Evolutionary conservation across 2,888 invertebrate species (phyloP).

Genomic region (Nomada lathburiana): DNA sequence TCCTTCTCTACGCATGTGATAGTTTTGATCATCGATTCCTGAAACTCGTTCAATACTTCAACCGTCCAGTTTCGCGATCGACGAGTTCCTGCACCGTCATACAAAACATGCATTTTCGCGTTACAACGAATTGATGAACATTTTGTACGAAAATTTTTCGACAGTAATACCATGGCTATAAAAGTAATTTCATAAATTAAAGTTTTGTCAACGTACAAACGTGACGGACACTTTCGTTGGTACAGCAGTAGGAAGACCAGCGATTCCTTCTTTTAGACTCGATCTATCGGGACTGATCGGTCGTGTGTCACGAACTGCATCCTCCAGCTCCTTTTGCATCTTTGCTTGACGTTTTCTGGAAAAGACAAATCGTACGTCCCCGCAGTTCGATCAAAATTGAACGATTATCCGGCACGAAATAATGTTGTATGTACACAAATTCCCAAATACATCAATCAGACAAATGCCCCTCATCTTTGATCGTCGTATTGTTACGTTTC

Average conservation of each 20-base stretch:
- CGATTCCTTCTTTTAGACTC: constrained; percentile 84
- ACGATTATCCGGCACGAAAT: neutral
- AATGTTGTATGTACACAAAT: constrained; percentile 3
- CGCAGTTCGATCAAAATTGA: neutral
- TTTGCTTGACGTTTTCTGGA: constrained; percentile 94
- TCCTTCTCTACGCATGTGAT: neutral
- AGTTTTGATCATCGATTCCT: constrained; percentile 7
- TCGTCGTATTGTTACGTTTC: constrained; percentile 43
- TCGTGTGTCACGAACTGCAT: constrained; percentile 92
- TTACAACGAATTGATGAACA: constrained; percentile 50
- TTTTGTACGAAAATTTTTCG: constrained; percentile 47
- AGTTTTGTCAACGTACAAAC: constrained; percentile 88
- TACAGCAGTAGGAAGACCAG: constrained; percentile 84
- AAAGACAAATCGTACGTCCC: constrained; percentile 30
- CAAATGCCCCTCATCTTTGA: constrained; percentile 34
- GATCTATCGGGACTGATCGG: constrained; percentile 85
- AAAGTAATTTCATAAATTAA: constrained; percentile 62
- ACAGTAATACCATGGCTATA: constrained; percentile 19
- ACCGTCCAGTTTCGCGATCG: constrained; percentile 24
- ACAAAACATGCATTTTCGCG: constrained; percentile 62
- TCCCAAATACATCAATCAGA: constrained; percentile 21
- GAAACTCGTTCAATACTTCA: neutral
- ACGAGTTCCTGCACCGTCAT: constrained; percentile 30
- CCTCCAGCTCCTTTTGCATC: constrained; percentile 95
- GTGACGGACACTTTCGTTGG: constrained; percentile 90